A percentile compares a stretch with the other conserved stretches of the same genome.
phyloP scores from a whole-genome alignment of 2,113 vertebrate species.

The Bufo gargarizans region DNA sequence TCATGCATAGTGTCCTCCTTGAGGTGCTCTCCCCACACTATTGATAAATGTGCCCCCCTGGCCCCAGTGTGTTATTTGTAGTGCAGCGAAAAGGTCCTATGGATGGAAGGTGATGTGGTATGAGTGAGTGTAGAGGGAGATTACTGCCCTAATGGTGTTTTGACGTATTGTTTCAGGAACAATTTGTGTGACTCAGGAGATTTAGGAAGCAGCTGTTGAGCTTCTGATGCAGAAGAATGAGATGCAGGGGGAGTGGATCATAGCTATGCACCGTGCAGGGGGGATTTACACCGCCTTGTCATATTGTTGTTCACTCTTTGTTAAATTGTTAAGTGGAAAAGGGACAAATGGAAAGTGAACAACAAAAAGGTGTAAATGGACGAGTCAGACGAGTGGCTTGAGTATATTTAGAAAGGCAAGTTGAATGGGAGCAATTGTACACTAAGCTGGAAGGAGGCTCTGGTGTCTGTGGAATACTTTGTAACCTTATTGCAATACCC shows the following conservation, averaged over 20 bases:
- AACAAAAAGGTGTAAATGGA: conserved; percentile 56
- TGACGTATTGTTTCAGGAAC: conserved; percentile 55
- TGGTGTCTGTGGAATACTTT: neutral
- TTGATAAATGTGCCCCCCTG: too few relatives aligned
- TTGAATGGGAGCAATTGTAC: neutral
- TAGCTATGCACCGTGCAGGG: conserved; percentile 22
- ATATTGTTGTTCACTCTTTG: neutral
- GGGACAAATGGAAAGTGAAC: conserved; percentile 53
- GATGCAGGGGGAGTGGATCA: neutral
- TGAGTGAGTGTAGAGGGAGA: neutral
- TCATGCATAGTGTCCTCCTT: too few relatives aligned
- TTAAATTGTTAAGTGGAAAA: conserved; percentile 50
- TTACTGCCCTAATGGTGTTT: conserved; percentile 60
- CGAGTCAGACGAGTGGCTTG: conserved; percentile 36
- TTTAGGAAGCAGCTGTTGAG: conserved; percentile 61
- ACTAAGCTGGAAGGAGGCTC: conserved; percentile 4
- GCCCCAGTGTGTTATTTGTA: neutral
- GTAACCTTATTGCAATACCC: neutral
- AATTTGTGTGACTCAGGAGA: conserved; percentile 50
- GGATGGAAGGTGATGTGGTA: neutral
- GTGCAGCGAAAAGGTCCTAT: neutral
- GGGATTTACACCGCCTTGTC: neutral
- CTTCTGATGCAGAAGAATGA: conserved; percentile 36
- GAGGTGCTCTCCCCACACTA: neutral
- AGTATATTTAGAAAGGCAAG: conserved; percentile 47